phyloP scores from a whole-genome alignment of 53 echinoderm and acorn worm species.

The Stichopus horrens region DNA sequence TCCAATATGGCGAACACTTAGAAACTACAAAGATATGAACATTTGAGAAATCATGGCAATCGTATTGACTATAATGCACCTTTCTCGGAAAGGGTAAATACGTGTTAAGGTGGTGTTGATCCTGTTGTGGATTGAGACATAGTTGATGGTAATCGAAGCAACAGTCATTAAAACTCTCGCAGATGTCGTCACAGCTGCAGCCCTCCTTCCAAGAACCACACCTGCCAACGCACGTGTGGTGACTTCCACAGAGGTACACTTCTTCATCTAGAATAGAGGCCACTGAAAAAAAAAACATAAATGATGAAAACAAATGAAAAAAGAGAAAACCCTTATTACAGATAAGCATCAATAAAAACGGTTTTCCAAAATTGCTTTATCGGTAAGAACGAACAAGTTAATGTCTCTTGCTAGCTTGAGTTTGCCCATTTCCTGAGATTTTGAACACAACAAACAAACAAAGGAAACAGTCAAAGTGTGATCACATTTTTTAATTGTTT shows the following conservation, averaged over 20 bases:
- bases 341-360: too few species aligned
- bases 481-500: too few species aligned
- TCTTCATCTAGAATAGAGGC: not conserved
- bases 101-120: not conserved
- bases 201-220: slow-evolving; percentile 1
- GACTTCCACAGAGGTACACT: not conserved
- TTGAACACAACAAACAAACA: too few species aligned
- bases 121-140: not conserved
- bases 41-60: not conserved
- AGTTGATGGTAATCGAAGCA: not conserved
- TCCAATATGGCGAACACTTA: slow-evolving; percentile 24
- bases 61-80: not conserved
- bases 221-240: not conserved
- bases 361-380: too few species aligned
- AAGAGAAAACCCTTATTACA: too few species aligned
- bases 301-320: not conserved
- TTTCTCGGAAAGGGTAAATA: not conserved
- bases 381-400: too few species aligned
- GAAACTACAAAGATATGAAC: not conserved
- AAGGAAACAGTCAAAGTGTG: too few species aligned
- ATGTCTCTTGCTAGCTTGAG: too few species aligned
- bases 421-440: too few species aligned
- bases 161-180: not conserved
- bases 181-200: slow-evolving; percentile 8
- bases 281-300: not conserved